Evolutionary conservation across 64 coral and sea anemone genomes (phyloP).

Genomic region (Platygyra sinensis): DNA sequence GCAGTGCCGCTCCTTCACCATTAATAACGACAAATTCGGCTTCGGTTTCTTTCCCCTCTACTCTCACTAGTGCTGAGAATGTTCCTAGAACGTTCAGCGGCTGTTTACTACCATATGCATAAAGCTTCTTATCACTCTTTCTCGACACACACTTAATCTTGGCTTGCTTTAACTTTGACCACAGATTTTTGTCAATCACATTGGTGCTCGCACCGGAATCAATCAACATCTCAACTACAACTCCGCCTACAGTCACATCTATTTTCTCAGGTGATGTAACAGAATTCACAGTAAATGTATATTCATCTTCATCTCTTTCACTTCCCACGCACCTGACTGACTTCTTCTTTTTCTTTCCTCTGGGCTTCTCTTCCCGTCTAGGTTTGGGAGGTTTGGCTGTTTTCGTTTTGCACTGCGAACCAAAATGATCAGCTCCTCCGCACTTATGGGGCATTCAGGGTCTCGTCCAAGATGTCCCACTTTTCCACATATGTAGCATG

Average conservation of each 20-base stretch:
- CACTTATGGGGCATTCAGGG: too few relatives aligned
- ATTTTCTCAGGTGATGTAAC: background rate
- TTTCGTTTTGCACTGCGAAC: too few relatives aligned
- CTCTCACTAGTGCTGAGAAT: conserved; percentile 15
- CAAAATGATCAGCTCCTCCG: too few relatives aligned
- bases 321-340: background rate
- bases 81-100: conserved; percentile 40
- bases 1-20: too few relatives aligned
- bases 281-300: background rate
- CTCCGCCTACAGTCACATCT: background rate
- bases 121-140: conserved; percentile 51
- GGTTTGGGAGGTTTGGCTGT: too few relatives aligned
- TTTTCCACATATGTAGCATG: too few relatives aligned
- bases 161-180: background rate
- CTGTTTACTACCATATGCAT: conserved; percentile 32
- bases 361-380: too few relatives aligned
- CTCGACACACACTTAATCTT: conserved; percentile 33
- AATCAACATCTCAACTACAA: background rate
- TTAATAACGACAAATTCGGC: conserved; percentile 31
- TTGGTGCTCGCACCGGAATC: conserved; percentile 1
- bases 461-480: too few relatives aligned
- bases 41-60: background rate
- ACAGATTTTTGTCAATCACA: background rate
- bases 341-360: background rate
- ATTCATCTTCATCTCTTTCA: background rate